Evolutionary conservation across 2,888 invertebrate genomes (phyloP), one percentile per base, ranked within the genome.

Genomic region (Ceratothoa steindachneri): DNA sequence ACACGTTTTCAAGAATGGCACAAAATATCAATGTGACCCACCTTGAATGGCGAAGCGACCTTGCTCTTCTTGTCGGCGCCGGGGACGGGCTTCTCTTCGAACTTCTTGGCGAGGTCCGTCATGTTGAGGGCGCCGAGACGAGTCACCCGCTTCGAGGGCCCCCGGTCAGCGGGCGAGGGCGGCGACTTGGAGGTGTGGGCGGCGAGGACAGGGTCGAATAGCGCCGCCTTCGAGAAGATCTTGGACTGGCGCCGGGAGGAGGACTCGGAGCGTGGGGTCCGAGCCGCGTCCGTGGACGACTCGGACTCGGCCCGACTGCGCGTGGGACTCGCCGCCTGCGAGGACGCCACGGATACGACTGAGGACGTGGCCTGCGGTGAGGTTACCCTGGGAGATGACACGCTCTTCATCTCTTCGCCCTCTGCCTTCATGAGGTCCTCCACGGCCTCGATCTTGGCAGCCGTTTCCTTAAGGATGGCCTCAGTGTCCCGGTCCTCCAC

Each of bases 221-320:
- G 74, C 29, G 80, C 80, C 19, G 80, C 80, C 15, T 73, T 75
- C 29, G 76, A 76, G 67, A 78, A 80, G 41, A 78, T 75, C 55
- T 80, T 78, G 24, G 80, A 80, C 60, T 78, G 76, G 1, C 80
- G 41, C 29, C 75, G 65, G 51, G 52, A 30, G 19, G n/a, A 67
- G 24, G 71, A 65, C 30, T 74, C 73, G 5, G 77, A 67, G 15
- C 74, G 53, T 30, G 77, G 19, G 12, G 75, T 75, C 15, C 75
- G 64, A 30, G 64, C 28, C 41, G 67, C 68, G 29, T 76, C 79
- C 3, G 69, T 76, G 27, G 79, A 79, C 22, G 79, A 79, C 67
- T 79, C 79, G 5, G 79, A 79, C 30, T 76, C 79, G 27, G 76
- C 72, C 12, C 79, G 73, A 72, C 79, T 79, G 55, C 79, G 66